Conservation (phyloP, 37 sponge, comb jelly and placozoan species). For the Halisarca cf. caerulea region DNA sequence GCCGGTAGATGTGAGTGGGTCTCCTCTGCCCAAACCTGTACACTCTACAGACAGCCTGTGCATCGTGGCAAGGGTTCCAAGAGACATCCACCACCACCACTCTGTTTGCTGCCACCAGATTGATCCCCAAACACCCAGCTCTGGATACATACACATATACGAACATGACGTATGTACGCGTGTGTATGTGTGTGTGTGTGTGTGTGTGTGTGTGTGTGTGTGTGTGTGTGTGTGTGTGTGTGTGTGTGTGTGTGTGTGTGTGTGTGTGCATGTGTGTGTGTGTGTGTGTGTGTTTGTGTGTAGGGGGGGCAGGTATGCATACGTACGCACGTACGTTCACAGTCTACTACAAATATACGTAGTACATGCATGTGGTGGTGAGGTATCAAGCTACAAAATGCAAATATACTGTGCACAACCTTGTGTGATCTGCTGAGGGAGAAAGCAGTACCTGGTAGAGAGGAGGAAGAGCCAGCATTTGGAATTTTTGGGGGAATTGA, state of each 20-base stretch:
- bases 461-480: conserved; percentile 73
- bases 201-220: too few relatives aligned
- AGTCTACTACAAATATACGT: too few relatives aligned
- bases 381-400: too few relatives aligned
- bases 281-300: too few relatives aligned
- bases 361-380: too few relatives aligned
- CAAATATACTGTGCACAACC: too few relatives aligned
- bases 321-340: too few relatives aligned
- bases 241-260: too few relatives aligned
- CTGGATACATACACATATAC: conserved; percentile 42
- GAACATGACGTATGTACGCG: neutral
- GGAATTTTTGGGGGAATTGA: conserved; percentile 61
- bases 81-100: conserved; percentile 94
- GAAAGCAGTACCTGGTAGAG: conserved; percentile 69
- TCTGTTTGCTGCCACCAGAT: conserved; percentile 92
- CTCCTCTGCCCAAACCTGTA: conserved; percentile 94
- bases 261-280: too few relatives aligned
- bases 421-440: neutral
- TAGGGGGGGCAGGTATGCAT: too few relatives aligned
- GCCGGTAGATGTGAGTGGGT: conserved; percentile 86
- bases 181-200: neutral
- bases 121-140: conserved; percentile 96
- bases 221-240: too few relatives aligned
- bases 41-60: conserved; percentile 95
- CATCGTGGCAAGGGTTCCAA: conserved; percentile 99